Evolutionary conservation across 2,797 vertebrate genomes (phyloP).

Genomic region (Brachyrhaphis roseni): DNA sequence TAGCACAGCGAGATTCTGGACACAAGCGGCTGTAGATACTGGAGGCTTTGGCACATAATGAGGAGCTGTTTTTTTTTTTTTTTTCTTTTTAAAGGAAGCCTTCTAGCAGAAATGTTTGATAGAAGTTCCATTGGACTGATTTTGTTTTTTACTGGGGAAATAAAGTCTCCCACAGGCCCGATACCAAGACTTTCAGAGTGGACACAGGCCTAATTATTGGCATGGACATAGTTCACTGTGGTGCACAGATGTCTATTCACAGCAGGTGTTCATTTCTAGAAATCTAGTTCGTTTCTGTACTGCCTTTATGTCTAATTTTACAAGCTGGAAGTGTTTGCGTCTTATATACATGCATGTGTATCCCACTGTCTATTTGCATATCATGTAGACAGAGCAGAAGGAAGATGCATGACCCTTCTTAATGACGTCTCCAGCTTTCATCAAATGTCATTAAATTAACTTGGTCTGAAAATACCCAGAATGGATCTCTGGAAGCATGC

Average conservation of each 20-base stretch:
- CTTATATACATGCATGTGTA: background rate
- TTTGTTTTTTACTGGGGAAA: conserved; percentile 26
- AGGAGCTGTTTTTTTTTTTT: conserved; percentile 7
- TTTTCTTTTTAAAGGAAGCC: background rate
- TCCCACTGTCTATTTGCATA: background rate
- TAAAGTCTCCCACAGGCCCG: conserved; percentile 20
- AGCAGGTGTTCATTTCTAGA: conserved; percentile 36
- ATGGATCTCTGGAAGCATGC: conserved; percentile 43
- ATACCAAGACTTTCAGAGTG: conserved; percentile 40
- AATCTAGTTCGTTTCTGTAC: conserved; percentile 25
- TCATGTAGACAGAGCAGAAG: conserved; percentile 1
- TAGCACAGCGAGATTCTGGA: conserved; percentile 19
- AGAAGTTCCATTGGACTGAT: conserved; percentile 12
- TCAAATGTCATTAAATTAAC: conserved; percentile 40
- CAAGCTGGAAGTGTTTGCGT: conserved; percentile 11
- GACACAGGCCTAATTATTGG: conserved; percentile 17
- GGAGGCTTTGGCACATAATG: conserved; percentile 37
- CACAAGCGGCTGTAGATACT: conserved; percentile 8
- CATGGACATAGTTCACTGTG: conserved; percentile 29
- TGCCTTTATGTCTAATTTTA: conserved; percentile 29
- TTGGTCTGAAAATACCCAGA: conserved; percentile 15
- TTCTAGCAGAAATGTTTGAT: conserved; percentile 32
- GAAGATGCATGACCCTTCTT: background rate
- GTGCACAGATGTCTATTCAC: conserved; percentile 36
- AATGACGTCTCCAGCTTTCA: conserved; percentile 4